Evolutionary conservation across 2,113 vertebrate genomes (phyloP).

Genomic region (Coptodon bakossiorum): DNA sequence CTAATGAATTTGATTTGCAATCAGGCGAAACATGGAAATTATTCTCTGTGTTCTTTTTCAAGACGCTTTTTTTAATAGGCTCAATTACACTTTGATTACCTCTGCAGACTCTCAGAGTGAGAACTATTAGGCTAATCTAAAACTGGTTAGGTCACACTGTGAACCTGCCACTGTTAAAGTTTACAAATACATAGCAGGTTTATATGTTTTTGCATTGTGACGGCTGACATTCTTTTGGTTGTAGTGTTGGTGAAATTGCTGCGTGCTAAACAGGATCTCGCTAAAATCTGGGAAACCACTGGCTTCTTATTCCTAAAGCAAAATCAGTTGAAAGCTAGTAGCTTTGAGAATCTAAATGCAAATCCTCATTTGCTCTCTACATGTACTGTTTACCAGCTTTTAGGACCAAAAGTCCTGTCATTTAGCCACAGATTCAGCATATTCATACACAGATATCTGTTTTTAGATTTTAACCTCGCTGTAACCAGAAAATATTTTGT

Average conservation of each 20-base stretch:
- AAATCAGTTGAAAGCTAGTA: not conserved
- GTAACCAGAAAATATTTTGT: not conserved
- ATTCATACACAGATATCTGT: not conserved
- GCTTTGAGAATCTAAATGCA: not conserved
- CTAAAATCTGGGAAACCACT: not conserved
- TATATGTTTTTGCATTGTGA: not conserved
- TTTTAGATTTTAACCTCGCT: not conserved
- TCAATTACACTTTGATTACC: not conserved
- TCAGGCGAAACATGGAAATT: not conserved
- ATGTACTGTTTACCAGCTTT: not conserved
- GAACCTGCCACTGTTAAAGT: not conserved
- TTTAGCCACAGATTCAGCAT: not conserved
- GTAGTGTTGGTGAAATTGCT: not conserved
- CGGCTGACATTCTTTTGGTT: not conserved
- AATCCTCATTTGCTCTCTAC: not conserved
- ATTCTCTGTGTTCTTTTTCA: not conserved
- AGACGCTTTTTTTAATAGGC: not conserved
- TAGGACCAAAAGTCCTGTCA: not conserved
- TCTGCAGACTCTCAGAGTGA: not conserved
- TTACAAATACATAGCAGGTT: not conserved
- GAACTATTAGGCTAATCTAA: not conserved
- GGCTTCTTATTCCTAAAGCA: not conserved
- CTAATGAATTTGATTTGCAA: not conserved
- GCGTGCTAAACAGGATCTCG: not conserved
- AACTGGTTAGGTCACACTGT: not conserved